Conservation (phyloP, 2,888 invertebrate genomes). For the Mythimna vitellina region DNA sequence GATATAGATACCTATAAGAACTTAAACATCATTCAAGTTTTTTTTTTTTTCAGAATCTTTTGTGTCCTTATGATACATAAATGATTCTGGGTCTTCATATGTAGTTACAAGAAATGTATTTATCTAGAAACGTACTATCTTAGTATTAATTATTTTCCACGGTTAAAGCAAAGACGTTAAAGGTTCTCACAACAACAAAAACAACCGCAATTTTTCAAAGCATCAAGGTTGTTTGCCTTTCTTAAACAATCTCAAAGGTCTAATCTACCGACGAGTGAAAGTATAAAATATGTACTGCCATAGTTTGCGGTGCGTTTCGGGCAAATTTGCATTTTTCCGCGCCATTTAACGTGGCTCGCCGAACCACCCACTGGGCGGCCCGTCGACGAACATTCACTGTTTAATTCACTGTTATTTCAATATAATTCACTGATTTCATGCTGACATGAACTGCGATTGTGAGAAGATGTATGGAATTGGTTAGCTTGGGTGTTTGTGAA, state of each 20-base stretch:
- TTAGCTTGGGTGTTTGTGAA: neutral
- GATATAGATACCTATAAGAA: neutral
- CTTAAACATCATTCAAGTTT: neutral
- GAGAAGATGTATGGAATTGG: conserved; percentile 13
- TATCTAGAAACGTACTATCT: too few species aligned
- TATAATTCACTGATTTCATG: conserved; percentile 51
- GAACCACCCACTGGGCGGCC: conserved; percentile 10
- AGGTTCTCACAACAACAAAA: neutral
- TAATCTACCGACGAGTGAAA: conserved; percentile 38
- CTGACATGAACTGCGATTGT: conserved; percentile 36
- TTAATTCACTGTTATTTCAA: conserved; percentile 52
- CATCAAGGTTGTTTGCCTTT: conserved; percentile 22
- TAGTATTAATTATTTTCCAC: too few species aligned
- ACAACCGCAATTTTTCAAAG: neutral
- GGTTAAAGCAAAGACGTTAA: neutral
- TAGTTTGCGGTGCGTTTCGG: conserved; percentile 71
- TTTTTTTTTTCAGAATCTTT: neutral
- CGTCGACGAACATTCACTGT: conserved; percentile 14
- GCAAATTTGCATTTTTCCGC: conserved; percentile 85
- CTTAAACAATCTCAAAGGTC: conserved; percentile 44
- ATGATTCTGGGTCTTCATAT: neutral
- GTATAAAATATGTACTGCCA: conserved; percentile 58
- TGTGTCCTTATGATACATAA: neutral
- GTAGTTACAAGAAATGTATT: too few species aligned
- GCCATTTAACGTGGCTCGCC: conserved; percentile 72